Evolutionary conservation across 2,888 invertebrate species (phyloP), one percentile per base, ranked within the genome.

Genomic region (Allophyes oxyacanthae): DNA sequence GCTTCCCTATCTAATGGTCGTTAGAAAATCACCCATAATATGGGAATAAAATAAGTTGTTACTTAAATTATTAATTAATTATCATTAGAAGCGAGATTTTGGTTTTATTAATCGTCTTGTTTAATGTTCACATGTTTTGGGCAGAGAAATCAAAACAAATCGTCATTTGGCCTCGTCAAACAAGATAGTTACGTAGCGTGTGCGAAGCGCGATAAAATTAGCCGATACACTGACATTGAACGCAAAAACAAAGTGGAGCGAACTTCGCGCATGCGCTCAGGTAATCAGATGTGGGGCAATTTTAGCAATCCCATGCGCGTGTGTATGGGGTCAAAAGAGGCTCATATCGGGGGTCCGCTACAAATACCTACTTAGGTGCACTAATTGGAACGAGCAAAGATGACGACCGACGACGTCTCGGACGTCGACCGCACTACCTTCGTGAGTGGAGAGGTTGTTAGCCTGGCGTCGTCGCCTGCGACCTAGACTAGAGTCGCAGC

Each of bases 181-280:
- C 85, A 85, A 86, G 84, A 89, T 89, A 85, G 89, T 89, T 89
- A 87, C 89, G 89, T 86, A 87, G 88, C 81, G 82, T 84, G 81
- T 84, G 86, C 87, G 89, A 86, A 84, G 82, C 87, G 89, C 80
- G 93, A 91, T 92, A 93, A 92, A 92, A 92, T 93, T 93, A 93
- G 92, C 89, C 86, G 89, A 90, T 92, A 92, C 89, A 88, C 91
- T 92, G 92, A 93, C 93, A 93, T 93, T 93, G 92, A 92, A 93
- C 92, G 92, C 89, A 90, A 92, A 91, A 92, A 91, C 91, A 91
- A 92, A 91, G 89, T 92, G 83, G 90, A 89, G 85, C 89, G 85
- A 83, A 83, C 74, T 81, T 79, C 72, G 87, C 91, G 90, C 90
- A 87, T 86, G 89, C 88, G 89, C 81, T 81, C 89, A 88, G 86